phyloP scores from a whole-genome alignment of 2,797 vertebrate species.

The Epinephelus malabaricus region DNA sequence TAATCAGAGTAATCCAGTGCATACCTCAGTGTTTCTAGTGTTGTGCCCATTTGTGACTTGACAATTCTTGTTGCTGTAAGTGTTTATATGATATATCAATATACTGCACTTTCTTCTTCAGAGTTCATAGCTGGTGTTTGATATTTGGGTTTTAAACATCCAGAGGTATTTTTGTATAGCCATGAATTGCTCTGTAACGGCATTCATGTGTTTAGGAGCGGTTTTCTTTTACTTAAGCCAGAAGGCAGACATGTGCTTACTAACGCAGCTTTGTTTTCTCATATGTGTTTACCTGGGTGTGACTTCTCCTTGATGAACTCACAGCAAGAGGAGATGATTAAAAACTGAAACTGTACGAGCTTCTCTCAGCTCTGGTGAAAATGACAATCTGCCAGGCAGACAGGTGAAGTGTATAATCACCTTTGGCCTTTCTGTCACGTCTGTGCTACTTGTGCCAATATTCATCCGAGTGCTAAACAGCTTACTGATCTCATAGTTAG shows the following conservation, averaged over 20 bases:
- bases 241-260: conserved; percentile 34
- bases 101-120: conserved; percentile 62
- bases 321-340: conserved; percentile 1
- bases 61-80: conserved; percentile 57
- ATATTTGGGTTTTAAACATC: conserved; percentile 60
- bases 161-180: conserved; percentile 77
- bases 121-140: conserved; percentile 59
- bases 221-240: conserved; percentile 16
- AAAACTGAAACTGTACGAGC: conserved; percentile 7
- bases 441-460: conserved; percentile 64
- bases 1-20: conserved; percentile 54
- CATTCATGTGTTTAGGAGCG: conserved; percentile 63
- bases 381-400: conserved; percentile 59
- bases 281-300: conserved; percentile 45
- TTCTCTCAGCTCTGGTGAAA: conserved; percentile 48
- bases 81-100: conserved; percentile 66
- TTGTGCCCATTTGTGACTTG: conserved; percentile 76
- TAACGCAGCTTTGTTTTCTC: conserved; percentile 28
- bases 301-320: conserved; percentile 14
- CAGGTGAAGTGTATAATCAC: conserved; percentile 48
- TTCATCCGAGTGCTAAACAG: conserved; percentile 37
- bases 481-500: conserved; percentile 52
- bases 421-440: conserved; percentile 54
- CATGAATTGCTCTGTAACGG: conserved; percentile 56
- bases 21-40: conserved; percentile 74